Evolutionary conservation across 2,888 invertebrate genomes (phyloP).

Genomic region (Pegoplata infirma): DNA sequence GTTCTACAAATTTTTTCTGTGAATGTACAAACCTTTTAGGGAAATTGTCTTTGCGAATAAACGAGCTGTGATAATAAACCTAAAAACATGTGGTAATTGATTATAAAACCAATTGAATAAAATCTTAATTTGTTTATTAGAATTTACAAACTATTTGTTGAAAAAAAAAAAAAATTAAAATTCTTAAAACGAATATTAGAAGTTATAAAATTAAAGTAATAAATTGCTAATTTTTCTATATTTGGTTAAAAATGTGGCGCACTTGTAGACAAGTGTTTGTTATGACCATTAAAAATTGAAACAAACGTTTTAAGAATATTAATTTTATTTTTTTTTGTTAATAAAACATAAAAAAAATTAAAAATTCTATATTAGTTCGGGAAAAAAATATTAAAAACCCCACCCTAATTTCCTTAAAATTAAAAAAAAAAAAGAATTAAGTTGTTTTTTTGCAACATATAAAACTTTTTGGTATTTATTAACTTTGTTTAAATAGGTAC

Average conservation of each 20-base stretch:
- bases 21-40: background rate
- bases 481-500: conserved; percentile 10
- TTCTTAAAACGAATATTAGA: conserved; percentile 37
- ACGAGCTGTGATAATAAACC: conserved; percentile 1
- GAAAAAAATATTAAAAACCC: background rate
- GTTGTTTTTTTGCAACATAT: conserved; percentile 28
- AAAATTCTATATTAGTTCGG: background rate
- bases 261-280: conserved; percentile 29
- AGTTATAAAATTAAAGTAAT: conserved; percentile 49
- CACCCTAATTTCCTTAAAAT: background rate
- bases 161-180: conserved; percentile 45
- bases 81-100: background rate
- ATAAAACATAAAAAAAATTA: too few relatives aligned
- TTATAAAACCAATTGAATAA: background rate
- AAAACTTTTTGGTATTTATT: conserved; percentile 22
- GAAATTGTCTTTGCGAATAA: background rate
- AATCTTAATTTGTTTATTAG: background rate
- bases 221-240: conserved; percentile 20
- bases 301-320: conserved; percentile 42
- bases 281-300: conserved; percentile 39
- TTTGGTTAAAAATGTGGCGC: conserved; percentile 18
- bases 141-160: background rate
- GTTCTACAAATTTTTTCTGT: background rate
- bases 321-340: conserved; percentile 8
- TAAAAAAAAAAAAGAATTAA: background rate